Percentiles rank a stretch among this genome's conserved stretches.
Conservation (phyloP, 2,113 vertebrate species). For the Phoxinus phoxinus region DNA sequence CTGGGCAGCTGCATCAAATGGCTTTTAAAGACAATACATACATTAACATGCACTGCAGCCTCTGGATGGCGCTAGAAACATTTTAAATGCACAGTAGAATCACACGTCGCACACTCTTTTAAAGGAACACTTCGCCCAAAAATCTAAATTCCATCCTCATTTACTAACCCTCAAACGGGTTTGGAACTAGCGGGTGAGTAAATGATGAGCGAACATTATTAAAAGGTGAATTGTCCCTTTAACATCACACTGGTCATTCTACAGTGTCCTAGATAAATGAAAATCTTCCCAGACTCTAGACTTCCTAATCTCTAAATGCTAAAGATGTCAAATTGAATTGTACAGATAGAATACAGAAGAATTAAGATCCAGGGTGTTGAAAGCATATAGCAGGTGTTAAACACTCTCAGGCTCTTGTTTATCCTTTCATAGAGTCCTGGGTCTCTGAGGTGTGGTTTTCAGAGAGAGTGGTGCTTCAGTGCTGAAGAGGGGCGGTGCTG, state of each 20-base stretch:
- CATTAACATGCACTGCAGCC: constrained; percentile 58
- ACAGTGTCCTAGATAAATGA: neutral
- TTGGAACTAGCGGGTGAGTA: neutral
- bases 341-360: constrained; percentile 25
- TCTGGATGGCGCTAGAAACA: constrained; percentile 43
- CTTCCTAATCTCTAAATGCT: constrained; percentile 52
- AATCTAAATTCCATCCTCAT: neutral
- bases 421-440: constrained; percentile 30
- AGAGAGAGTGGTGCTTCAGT: constrained; percentile 38
- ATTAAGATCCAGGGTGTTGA: constrained; percentile 35
- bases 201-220: neutral
- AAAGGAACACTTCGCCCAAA: neutral
- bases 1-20: constrained; percentile 52
- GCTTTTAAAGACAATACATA: constrained; percentile 59
- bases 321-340: constrained; percentile 32
- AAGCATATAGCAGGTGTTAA: constrained; percentile 34
- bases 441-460: constrained; percentile 3
- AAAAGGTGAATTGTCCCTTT: constrained; percentile 11
- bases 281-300: constrained; percentile 36
- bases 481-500: constrained; percentile 55
- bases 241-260: constrained; percentile 20
- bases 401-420: constrained; percentile 41
- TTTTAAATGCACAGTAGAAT: constrained; percentile 44
- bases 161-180: neutral
- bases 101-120: constrained; percentile 8